Conservation (phyloP, 2,113 vertebrate species). For the Benitochromis conjunctus region DNA sequence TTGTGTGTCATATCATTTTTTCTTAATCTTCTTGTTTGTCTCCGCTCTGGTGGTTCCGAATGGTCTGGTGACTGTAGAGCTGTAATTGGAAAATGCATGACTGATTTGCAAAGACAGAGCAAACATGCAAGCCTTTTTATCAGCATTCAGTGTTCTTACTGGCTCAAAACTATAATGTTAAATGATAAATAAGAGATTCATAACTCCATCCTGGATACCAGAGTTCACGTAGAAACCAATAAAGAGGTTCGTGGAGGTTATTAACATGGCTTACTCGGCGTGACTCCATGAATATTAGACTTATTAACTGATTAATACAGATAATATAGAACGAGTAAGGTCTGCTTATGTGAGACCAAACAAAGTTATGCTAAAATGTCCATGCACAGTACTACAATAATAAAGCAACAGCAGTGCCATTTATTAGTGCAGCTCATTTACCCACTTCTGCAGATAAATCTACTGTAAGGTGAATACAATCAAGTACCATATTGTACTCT, state of each 20-base stretch:
- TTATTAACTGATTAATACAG: background rate
- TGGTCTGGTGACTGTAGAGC: slow-evolving; percentile 29
- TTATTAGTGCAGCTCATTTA: background rate
- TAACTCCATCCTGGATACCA: background rate
- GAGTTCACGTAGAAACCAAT: background rate
- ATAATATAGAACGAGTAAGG: background rate
- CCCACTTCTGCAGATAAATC: background rate
- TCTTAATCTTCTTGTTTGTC: slow-evolving; percentile 57
- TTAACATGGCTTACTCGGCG: background rate
- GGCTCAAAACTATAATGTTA: background rate
- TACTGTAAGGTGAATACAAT: background rate
- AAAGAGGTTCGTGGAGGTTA: slow-evolving; percentile 10
- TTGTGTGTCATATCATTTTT: slow-evolving; percentile 52
- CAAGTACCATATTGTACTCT: background rate
- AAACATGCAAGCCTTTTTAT: slow-evolving; percentile 28
- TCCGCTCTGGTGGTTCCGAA: slow-evolving; percentile 48
- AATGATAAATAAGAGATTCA: background rate
- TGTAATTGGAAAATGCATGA: slow-evolving; percentile 69
- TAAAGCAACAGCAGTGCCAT: background rate
- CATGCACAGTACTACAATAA: background rate
- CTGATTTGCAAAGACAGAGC: slow-evolving; percentile 34
- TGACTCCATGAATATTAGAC: background rate
- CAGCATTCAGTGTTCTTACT: background rate
- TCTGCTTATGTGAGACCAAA: background rate
- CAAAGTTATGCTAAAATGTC: background rate